Base-by-base conservation (phyloP, 2,797 vertebrate genomes). In the Trematomus bernacchii region DNA sequence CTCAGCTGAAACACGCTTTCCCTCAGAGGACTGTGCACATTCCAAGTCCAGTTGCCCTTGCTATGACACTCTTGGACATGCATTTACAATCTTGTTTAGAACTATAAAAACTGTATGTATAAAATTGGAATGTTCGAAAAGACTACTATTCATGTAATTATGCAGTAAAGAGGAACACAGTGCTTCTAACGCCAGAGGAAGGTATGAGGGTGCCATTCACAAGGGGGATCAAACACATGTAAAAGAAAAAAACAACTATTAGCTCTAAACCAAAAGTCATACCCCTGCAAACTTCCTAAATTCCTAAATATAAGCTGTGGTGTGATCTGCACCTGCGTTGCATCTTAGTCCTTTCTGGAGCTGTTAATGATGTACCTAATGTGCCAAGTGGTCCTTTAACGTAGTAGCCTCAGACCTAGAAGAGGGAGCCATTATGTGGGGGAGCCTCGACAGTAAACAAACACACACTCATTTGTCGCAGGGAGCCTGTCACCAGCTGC, bases 381-480 rank as follows among this genome's bases (percentile, higher is more conserved):
- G 88, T 91, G 82, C 79, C 43, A 73, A 68, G 85, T 82, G 82
- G 77, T 60, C 52, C 75, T 84, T 59, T 87, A 83, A 89, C 11
- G 33, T 53, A 73, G 66, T 84, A 64, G 77, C 73, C 76, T 84
- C 62, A 80, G 75, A 91, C 76, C 82, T 80, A 62, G 52, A 1
- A 46, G 85, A 77, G 79, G 3, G 1, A 81, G 75, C 82, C 85
- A 89, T 89, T 89, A 88, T 88, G 89, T 85, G 68, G 68, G 83
- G 79, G 85, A 85, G 82, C 84, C 85, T 80, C 76, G 13, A 72
- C 70, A 79, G 85, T 89, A 91, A 91, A 91, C 89, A 92, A 91
- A 91, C 76, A 87, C 76, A 75, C 62, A 65, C 67, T 89, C 76
- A 90, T 93, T 94, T 93, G 89, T 92, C 23, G 59, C 54, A 82